Percentiles rank a stretch among this genome's conserved stretches.
Evolutionary conservation across 35 echinoderm and acorn worm genomes (phyloP).

Genomic region (Lytechinus variegatus): DNA sequence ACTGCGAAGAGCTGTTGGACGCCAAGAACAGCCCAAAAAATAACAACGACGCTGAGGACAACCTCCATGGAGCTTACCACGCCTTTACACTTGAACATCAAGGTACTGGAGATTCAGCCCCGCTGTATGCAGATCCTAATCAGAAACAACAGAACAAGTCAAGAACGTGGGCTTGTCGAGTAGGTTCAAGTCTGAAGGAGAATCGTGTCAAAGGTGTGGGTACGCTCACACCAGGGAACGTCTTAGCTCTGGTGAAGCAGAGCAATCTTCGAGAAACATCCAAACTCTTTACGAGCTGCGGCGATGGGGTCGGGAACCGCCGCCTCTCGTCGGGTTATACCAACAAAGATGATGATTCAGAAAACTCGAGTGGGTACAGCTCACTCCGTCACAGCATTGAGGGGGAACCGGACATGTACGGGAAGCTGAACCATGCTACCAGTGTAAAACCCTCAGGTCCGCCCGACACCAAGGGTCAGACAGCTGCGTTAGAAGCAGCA

Average conservation of each 20-base stretch:
- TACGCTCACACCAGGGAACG: conserved; percentile 9
- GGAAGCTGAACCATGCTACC: conserved; percentile 29
- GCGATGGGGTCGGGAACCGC: neutral
- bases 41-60: neutral
- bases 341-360: conserved; percentile 42
- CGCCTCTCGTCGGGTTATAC: conserved; percentile 4
- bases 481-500: neutral
- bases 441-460: conserved; percentile 26
- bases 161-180: conserved; percentile 22
- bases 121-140: conserved; percentile 22
- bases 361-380: conserved; percentile 45
- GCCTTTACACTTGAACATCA: conserved; percentile 21
- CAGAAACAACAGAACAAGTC: conserved; percentile 8
- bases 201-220: neutral
- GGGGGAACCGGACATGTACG: conserved; percentile 42
- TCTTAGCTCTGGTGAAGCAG: conserved; percentile 35
- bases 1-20: neutral
- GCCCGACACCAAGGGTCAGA: neutral
- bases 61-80: conserved; percentile 45
- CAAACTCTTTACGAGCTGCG: conserved; percentile 30
- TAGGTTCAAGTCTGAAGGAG: neutral
- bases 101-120: neutral
- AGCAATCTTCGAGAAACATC: conserved; percentile 16
- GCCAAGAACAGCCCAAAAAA: neutral
- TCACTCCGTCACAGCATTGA: conserved; percentile 35